Conservation (phyloP, 2,113 vertebrate species). For the Alligator mississippiensis region DNA sequence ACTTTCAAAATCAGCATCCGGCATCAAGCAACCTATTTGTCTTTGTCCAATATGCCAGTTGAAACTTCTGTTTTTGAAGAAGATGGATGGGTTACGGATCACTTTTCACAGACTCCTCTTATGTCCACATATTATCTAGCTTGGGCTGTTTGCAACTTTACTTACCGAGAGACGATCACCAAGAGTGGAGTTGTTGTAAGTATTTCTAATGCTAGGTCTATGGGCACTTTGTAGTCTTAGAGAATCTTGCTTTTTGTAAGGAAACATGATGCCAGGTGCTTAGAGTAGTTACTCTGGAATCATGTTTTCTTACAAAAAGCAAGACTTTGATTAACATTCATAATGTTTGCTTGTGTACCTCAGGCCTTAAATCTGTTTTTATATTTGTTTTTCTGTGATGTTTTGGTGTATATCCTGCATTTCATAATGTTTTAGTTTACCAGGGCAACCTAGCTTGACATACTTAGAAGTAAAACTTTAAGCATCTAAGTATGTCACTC, state of each 20-base stretch:
- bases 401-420: conserved; percentile 11
- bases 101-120: conserved; percentile 92
- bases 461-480: background rate
- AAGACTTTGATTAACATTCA: background rate
- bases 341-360: background rate
- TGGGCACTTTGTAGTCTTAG: conserved; percentile 10
- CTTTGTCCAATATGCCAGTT: conserved; percentile 97
- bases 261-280: background rate
- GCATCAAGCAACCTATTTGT: conserved; percentile 92
- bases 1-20: conserved; percentile 94
- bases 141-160: conserved; percentile 98
- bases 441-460: background rate
- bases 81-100: conserved; percentile 92
- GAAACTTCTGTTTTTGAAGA: conserved; percentile 88
- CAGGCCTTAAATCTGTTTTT: background rate
- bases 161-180: conserved; percentile 89
- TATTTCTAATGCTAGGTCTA: conserved; percentile 55
- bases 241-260: background rate
- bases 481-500: background rate
- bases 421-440: background rate
- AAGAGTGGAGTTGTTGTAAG: conserved; percentile 91
- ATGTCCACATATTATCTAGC: conserved; percentile 99
- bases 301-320: no score
- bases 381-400: background rate
- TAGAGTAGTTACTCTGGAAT: background rate